Evolutionary conservation across 1,140 invertebrate species (phyloP), one percentile per base, ranked within the genome.

Genomic region (Vanessa tameamea): DNA sequence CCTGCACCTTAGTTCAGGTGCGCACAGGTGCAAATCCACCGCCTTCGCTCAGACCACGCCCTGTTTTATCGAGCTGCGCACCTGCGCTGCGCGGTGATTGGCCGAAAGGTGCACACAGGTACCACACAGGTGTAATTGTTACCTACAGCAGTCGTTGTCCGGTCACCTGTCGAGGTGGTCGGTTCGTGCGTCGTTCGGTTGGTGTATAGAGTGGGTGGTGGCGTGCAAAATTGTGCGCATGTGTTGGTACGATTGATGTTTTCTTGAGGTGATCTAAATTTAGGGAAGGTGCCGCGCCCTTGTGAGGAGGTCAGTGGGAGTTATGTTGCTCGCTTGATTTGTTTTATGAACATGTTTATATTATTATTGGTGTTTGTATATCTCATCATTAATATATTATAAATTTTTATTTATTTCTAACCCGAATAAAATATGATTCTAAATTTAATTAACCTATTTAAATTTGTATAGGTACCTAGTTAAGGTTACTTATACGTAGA

Each of bases 251-350:
- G 84, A 92, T 92, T 90, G 90, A 92, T 90, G 88, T 92, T 91
- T 90, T 82, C 88, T 90, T 90, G 88, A 92, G 90, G 90, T 92
- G 88, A 80, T 83, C 86, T 90, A 88, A 87, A 89, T 90, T 86
- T 87, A 86, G 89, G 73, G 69, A 83, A 88, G 87, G 90, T 88
- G 87, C 82, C 81, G 79, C 77, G 79, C 80, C 79, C 81, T 75
- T 68, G 75, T 64, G 11, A 57, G 66, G 53, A 75, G 73, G 73
- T 75, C 73, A 71, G 69, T 75, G 31, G 64, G 48, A 47, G 67
- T 57, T 68, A 43, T 51, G 37, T 23, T 23, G 11, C 26, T 26
- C 64, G 13, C 6, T 66, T 64, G 43, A 14, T 50, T 26, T 66
- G 26, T 66, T 61, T 12, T 37, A 57, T 55, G 16, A 55, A 13